Percentiles rank a stretch among this genome's conserved stretches.
These are phyloP conservation scores for Penelope pileata DNA, from an alignment of 2,113 vertebrate genomes.

Conservation along the genomic window DNA sequence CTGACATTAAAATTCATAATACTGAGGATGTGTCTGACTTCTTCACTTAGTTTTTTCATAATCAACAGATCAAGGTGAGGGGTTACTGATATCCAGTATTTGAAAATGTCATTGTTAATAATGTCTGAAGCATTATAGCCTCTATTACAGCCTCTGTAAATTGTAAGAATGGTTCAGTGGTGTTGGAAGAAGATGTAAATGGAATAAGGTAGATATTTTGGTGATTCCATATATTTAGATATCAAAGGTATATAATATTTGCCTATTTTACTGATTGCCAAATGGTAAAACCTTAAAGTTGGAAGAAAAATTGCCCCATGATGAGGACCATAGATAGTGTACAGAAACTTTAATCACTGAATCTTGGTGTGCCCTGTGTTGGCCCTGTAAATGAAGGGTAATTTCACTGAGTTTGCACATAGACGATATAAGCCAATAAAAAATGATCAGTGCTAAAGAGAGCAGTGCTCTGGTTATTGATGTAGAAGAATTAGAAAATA, in stretches of 20 bases:
- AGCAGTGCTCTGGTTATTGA: not conserved
- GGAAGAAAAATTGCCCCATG: not conserved
- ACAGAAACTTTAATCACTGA: not conserved
- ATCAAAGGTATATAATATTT: not conserved
- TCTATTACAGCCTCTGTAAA: not conserved
- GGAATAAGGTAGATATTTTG: not conserved
- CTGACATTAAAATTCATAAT: not conserved
- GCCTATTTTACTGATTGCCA: not conserved
- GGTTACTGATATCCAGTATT: not conserved
- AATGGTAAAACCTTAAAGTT: not conserved
- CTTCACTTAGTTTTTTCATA: not conserved
- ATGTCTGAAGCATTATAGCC: not conserved
- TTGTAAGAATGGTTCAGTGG: not conserved
- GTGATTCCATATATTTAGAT: not conserved
- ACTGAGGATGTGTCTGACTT: not conserved
- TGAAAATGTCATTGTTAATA: not conserved
- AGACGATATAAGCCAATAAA: not conserved
- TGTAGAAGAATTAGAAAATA: constrained; percentile 31
- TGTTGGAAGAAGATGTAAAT: not conserved
- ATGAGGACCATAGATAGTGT: not conserved
- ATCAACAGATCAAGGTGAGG: not conserved
- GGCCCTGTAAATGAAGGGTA: not conserved
- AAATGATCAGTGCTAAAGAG: not conserved
- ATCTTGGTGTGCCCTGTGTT: not conserved
- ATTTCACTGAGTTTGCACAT: not conserved